Percentiles rank a stretch among this genome's conserved stretches.
Evolutionary conservation across 2,113 vertebrate genomes (phyloP).

Genomic region (Sander lucioperca): DNA sequence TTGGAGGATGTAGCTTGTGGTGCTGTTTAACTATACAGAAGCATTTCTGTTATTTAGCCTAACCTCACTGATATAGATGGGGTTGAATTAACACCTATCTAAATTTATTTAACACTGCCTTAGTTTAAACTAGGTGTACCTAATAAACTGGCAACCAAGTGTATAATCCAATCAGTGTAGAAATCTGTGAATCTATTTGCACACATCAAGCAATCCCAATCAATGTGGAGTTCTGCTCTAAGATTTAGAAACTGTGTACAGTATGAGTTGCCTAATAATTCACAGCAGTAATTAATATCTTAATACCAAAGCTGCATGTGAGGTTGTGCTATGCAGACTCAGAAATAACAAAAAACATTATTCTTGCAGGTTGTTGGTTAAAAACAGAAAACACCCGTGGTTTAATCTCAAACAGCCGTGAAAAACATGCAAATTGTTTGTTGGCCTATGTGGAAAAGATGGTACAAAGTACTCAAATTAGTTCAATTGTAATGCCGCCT

Average conservation of each 20-base stretch:
- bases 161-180: neutral
- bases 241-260: neutral
- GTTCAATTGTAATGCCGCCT: neutral
- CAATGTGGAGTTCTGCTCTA: neutral
- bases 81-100: neutral
- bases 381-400: neutral
- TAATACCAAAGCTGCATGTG: neutral
- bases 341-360: neutral
- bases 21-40: neutral
- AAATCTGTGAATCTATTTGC: neutral
- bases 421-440: neutral
- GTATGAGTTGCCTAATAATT: neutral
- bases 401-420: constrained; percentile 31
- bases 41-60: neutral
- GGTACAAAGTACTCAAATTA: neutral
- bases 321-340: neutral
- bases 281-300: no score
- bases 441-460: neutral
- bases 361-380: neutral
- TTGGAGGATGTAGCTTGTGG: no score
- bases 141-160: neutral
- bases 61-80: neutral
- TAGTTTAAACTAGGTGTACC: no score
- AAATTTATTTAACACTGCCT: no score
- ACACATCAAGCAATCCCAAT: neutral